Base-by-base conservation (phyloP, 1,140 invertebrate species). In the Cyrtorhinus lividipennis region DNA sequence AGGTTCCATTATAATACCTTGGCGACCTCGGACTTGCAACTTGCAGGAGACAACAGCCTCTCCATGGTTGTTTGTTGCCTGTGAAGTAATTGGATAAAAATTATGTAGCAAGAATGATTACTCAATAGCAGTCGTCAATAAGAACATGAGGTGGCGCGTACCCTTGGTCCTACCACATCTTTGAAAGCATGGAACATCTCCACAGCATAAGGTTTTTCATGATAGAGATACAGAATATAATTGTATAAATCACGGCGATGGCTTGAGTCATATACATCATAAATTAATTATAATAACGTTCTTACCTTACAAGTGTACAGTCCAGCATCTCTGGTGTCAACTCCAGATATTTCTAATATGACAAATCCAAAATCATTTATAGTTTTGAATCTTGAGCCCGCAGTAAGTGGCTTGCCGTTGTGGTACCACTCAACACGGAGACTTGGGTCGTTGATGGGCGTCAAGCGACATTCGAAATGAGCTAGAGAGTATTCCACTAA, bases 401-500 rank as follows among this genome's bases (percentile, higher is more conserved):
- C 83, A 68, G 86, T 82, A 53, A 95, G 76, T 10, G 90, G 81
- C 76, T 94, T 92, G 27, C 92, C 93, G 73, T 97, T 95, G 68
- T 95, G 92, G 81, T 86, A 96, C 93, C 93, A 97, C 75, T 96
- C 93, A 15, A 97, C 90, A 66, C 86, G 80, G 86, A 96, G 88
- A 63, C 86, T 90, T 0, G 89, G 87, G 76, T 96, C 92, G 69
- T 91, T 90, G 8, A 92, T 81, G n/a, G 93, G 93, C 61, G 84
- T 82, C 22, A 95, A 74, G 45, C 88, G 83, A 67, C 90, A 93
- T 76, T 96, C 92, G 68, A 96, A 93, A 73, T 95, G 92, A 64
- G 92, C 91, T 56, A 93, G 76, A 10, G 86, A 84, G 69, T 95
- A 95, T 76, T 97, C 94, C 13, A 80, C 76, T n/a, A 96, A 74